A percentile compares a stretch with the other conserved stretches of the same genome.
Evolutionary conservation across 2,797 vertebrate species (phyloP).

Genomic region (Coregonus sp.): DNA sequence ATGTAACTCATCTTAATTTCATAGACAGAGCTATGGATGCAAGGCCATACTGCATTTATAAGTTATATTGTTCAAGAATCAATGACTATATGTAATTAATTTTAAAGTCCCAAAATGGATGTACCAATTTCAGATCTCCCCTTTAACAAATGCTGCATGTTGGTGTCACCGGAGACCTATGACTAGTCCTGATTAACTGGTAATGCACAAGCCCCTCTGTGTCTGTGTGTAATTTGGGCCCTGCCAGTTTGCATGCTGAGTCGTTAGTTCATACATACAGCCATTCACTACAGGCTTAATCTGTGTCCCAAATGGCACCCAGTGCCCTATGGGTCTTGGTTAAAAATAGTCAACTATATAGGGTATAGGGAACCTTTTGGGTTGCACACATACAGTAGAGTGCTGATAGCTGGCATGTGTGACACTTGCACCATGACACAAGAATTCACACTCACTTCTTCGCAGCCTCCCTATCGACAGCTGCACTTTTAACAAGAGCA

Average conservation of each 20-base stretch:
- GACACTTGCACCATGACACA: conserved; percentile 74
- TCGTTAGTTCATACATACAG: neutral
- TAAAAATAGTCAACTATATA: no score
- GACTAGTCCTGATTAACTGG: conserved; percentile 41
- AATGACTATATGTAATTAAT: neutral
- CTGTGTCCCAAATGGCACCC: neutral
- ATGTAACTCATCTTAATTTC: neutral
- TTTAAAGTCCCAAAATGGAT: neutral
- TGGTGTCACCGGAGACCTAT: conserved; percentile 41
- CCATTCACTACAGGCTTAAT: neutral
- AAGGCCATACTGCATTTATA: neutral
- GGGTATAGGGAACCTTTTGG: neutral
- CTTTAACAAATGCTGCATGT: neutral
- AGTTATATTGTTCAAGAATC: neutral
- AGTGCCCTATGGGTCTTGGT: neutral
- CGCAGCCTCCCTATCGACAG: conserved; percentile 66
- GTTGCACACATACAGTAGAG: conserved; percentile 19
- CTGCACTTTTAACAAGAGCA: conserved; percentile 76
- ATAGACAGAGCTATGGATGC: neutral
- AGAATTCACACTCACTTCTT: conserved; percentile 76
- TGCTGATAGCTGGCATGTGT: conserved; percentile 64
- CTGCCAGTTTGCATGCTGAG: neutral
- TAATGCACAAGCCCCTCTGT: conserved; percentile 47
- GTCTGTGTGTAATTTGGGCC: conserved; percentile 19
- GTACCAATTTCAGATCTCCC: neutral